Evolutionary conservation across 1,140 invertebrate genomes (phyloP), one percentile per base, ranked within the genome.

Genomic region (Lasaia peninsularis): DNA sequence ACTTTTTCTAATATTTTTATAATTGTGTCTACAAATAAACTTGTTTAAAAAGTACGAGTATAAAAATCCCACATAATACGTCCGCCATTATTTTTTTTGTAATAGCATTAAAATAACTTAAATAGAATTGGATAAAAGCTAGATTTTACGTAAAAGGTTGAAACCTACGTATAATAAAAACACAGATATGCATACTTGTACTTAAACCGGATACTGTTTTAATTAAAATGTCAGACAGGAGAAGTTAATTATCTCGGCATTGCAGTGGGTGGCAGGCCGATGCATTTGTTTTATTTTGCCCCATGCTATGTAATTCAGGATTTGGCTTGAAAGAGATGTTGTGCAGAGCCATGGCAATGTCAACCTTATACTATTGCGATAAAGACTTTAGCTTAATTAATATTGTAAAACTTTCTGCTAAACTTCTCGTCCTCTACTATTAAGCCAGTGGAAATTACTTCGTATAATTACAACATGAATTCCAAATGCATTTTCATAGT

Each of bases 201-300:
- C 32, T 16, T 52, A 14, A 31, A 21, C 20, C 24, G 37, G 52
- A 54, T 37, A 24, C 33, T 31, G 52, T 53, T 62, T 75, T 77
- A 78, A 85, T 82, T 78, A 80, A 82, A 79, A 80, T 68, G 75
- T 77, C 73, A 75, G 58, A 71, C 58, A 69, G 62, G 70, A 69
- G 63, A 71, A 75, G 69, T 74, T 74, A 70, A 85, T 86, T 84
- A 80, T 78, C 77, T 73, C 68, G 54, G 48, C 60, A 55, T 57
- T 63, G 65, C 71, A 65, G 74, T 78, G 69, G 73, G 71, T 69
- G 71, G 68, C 37, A 40, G 65, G 64, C 69, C 57, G 52, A 60
- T 79, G 73, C 69, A 76, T 44, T 77, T 78, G 73, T 78, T 80
- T 78, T 80, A 80, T 80, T 54, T 78, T 76, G 69, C 74, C 72